Conservation (phyloP, 2,797 vertebrate genomes). For the Notolabrus celidotus region DNA sequence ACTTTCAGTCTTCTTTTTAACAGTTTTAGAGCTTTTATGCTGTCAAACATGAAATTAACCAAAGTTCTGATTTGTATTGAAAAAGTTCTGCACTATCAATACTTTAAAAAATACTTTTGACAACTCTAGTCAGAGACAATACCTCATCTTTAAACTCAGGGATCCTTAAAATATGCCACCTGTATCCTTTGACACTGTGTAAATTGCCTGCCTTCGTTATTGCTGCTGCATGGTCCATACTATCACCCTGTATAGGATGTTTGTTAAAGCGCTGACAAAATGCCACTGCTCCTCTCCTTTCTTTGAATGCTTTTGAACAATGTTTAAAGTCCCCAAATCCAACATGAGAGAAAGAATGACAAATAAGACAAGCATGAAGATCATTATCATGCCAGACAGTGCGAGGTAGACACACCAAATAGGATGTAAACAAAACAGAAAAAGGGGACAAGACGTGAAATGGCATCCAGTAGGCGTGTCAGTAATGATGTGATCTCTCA, state of each 20-base stretch:
- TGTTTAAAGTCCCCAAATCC: slow-evolving; percentile 64
- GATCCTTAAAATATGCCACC: slow-evolving; percentile 24
- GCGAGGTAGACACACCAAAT: slow-evolving; percentile 63
- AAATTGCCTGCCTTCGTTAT: slow-evolving; percentile 14
- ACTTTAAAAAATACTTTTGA: not conserved
- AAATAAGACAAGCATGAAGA: slow-evolving; percentile 53
- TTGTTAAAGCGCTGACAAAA: slow-evolving; percentile 44
- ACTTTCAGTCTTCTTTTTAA: not conserved
- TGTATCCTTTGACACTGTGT: slow-evolving; percentile 32
- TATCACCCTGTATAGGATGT: slow-evolving; percentile 10
- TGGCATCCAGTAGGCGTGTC: slow-evolving; percentile 77
- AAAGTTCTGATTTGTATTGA: not conserved
- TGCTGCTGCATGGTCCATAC: not conserved
- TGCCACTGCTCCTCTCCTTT: slow-evolving; percentile 24
- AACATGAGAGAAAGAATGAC: slow-evolving; percentile 43
- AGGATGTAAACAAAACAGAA: slow-evolving; percentile 78
- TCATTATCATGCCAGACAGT: slow-evolving; percentile 73
- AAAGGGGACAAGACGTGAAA: slow-evolving; percentile 69
- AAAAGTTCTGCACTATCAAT: not conserved
- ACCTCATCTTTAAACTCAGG: slow-evolving; percentile 10
- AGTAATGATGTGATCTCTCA: slow-evolving; percentile 81
- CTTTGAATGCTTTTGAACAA: slow-evolving; percentile 53
- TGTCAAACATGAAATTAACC: no score
- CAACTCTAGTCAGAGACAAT: not conserved
- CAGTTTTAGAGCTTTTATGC: not conserved